phyloP scores from a whole-genome alignment of 2,888 invertebrate species.

The Chaitophorus viminalis region DNA sequence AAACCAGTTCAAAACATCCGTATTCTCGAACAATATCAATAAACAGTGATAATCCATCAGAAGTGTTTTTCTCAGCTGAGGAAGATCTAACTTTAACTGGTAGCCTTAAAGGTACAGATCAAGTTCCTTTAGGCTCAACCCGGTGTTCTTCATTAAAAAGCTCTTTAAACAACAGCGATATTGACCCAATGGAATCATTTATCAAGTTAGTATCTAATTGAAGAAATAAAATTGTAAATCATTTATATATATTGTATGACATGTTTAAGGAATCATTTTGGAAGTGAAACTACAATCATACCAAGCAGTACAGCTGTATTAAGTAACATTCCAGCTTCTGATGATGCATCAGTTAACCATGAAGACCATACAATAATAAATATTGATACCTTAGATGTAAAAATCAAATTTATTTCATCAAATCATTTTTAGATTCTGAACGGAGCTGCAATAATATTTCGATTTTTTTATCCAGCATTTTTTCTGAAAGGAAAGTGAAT shows the following conservation, averaged over 20 bases:
- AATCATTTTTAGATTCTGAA: too few relatives aligned
- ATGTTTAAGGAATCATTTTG: slow-evolving; percentile 70
- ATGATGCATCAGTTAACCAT: neutral
- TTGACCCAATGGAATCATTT: slow-evolving; percentile 49
- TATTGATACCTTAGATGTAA: slow-evolving; percentile 39
- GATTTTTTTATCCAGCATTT: too few relatives aligned
- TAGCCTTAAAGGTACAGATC: slow-evolving; percentile 39
- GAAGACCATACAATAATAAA: slow-evolving; percentile 47
- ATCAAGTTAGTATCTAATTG: slow-evolving; percentile 40
- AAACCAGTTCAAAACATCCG: slow-evolving; percentile 47
- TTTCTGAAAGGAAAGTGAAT: too few relatives aligned
- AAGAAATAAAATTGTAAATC: neutral
- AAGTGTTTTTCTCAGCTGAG: slow-evolving; percentile 92
- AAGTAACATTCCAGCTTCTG: slow-evolving; percentile 19
- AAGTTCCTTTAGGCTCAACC: slow-evolving; percentile 37
- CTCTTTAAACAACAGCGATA: slow-evolving; percentile 40
- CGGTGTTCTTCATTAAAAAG: slow-evolving; percentile 49
- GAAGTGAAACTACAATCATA: slow-evolving; percentile 68
- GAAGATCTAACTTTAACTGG: slow-evolving; percentile 76
- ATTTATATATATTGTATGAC: neutral
- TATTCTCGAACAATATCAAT: slow-evolving; percentile 80
- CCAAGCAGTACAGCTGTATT: slow-evolving; percentile 27
- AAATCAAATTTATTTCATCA: too few relatives aligned
- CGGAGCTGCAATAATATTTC: too few relatives aligned
- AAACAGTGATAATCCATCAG: slow-evolving; percentile 89